phyloP scores from a whole-genome alignment of 1,140 invertebrate species.

The Zaprionus nigranus region DNA sequence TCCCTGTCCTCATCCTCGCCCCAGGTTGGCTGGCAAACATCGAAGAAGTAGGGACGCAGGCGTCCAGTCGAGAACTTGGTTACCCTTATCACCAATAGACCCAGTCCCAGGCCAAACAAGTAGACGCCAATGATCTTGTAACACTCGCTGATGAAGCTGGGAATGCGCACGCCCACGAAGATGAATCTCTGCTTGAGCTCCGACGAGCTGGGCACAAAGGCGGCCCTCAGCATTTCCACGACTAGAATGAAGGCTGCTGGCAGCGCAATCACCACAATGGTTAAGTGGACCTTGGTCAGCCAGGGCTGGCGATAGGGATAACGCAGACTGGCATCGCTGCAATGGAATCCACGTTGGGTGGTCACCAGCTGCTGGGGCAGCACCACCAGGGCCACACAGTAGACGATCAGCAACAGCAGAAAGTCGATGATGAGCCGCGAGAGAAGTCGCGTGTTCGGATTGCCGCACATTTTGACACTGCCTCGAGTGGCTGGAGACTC shows the following conservation, averaged over 20 bases:
- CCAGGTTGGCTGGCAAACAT: conserved; percentile 74
- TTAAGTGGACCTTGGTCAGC: conserved; percentile 71
- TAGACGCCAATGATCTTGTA: conserved; percentile 77
- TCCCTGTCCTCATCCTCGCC: conserved; percentile 17
- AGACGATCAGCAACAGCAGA: conserved; percentile 65
- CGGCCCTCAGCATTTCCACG: conserved; percentile 73
- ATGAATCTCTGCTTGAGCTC: conserved; percentile 70
- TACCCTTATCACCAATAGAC: conserved; percentile 46
- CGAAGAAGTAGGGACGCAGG: conserved; percentile 70
- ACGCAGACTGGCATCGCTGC: conserved; percentile 59
- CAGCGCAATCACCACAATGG: conserved; percentile 64
- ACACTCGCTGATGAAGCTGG: conserved; percentile 77
- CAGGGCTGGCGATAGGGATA: conserved; percentile 73
- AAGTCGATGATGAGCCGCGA: conserved; percentile 76
- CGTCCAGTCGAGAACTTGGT: conserved; percentile 67
- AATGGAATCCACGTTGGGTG: conserved; percentile 68
- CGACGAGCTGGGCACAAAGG: conserved; percentile 48
- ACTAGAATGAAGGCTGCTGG: conserved; percentile 68
- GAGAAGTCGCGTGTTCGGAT: conserved; percentile 76
- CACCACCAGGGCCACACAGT: conserved; percentile 64
- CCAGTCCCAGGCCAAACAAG: conserved; percentile 65
- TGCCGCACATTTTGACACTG: conserved; percentile 80
- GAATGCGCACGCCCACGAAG: conserved; percentile 72
- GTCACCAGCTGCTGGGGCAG: conserved; percentile 67
- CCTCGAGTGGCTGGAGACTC: not conserved